Base-by-base conservation (phyloP, 1,140 invertebrate genomes). In the Oreohelix idahoensis region DNA sequence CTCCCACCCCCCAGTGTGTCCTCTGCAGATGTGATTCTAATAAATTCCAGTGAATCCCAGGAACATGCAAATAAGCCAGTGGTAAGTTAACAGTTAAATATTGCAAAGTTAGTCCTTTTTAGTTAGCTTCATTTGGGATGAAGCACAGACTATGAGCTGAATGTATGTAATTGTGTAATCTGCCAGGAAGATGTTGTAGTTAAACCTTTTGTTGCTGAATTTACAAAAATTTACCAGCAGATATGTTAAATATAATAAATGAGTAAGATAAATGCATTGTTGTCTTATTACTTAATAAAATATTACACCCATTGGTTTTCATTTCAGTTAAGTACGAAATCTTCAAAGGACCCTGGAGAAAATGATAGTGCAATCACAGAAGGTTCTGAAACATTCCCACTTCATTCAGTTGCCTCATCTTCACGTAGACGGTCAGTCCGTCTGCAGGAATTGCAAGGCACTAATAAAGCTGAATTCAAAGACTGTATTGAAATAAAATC, bases 21-120 rank as follows among this genome's bases (percentile, higher is more conserved):
- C 13, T 35, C 45, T 45, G 32, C 76, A 66, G 77, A 79, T 79
- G 51, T 79, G 32, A 66, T 66, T 79, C 36, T 79, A 38, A 69
- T 66, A 36, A 51, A 77, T 45, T 51, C 75, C 36, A 77, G 75
- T 35, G 51, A 51, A 20, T 35, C 32, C 32, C 75, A 51, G 17
- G 75, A 77, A 35, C 20, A 32, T 8, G 20, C 32, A 51, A 53
- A 53, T 29, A 1, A 66, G 32, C 2, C 8, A 1, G 20, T 17
- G 17, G 63, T 66, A 66, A 66, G 63, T 66, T 8, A 45, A 45
- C 42, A 45, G 42, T 8, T n/a, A n/a, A n/a, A n/a, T n/a, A n/a
- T n/a, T n/a, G n/a, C n/a, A n/a, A n/a, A n/a, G n/a, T n/a, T n/a
- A n/a, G n/a, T n/a, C n/a, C n/a, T n/a, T n/a, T n/a, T n/a, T n/a